Conservation (phyloP, 2,888 invertebrate genomes). For the Sceliomorpha sp. region DNA sequence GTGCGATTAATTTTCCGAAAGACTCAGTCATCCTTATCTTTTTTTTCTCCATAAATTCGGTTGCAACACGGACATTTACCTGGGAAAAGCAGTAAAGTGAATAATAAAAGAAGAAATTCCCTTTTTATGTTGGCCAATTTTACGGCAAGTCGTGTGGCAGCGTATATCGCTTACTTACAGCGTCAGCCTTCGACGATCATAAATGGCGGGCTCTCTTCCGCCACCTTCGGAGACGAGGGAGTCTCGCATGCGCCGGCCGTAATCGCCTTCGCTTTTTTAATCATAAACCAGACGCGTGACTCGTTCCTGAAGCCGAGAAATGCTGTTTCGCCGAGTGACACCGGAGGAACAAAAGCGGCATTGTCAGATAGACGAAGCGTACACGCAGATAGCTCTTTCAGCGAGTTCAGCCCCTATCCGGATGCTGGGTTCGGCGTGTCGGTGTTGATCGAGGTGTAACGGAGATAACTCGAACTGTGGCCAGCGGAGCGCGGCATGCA, state of each 20-base stretch:
- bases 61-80: slow-evolving; percentile 60
- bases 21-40: slow-evolving; percentile 7
- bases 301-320: slow-evolving; percentile 49
- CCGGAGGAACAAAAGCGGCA: slow-evolving; percentile 51
- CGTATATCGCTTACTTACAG: slow-evolving; percentile 66
- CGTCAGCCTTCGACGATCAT: slow-evolving; percentile 60
- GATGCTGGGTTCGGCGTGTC: slow-evolving; percentile 66
- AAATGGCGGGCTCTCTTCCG: slow-evolving; percentile 43
- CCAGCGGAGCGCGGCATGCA: slow-evolving; percentile 71
- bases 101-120: slow-evolving; percentile 67
- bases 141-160: slow-evolving; percentile 62
- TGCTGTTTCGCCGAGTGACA: slow-evolving; percentile 39
- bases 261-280: slow-evolving; percentile 31
- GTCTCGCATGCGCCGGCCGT: slow-evolving; percentile 14
- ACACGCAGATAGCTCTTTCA: slow-evolving; percentile 56
- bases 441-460: slow-evolving; percentile 79
- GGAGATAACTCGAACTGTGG: slow-evolving; percentile 75
- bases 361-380: slow-evolving; percentile 52
- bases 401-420: slow-evolving; percentile 48
- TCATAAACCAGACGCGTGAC: slow-evolving; percentile 48
- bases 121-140: slow-evolving; percentile 59
- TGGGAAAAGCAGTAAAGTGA: slow-evolving; percentile 68
- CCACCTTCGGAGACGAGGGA: background rate
- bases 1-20: background rate
- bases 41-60: slow-evolving; percentile 29